phyloP scores from a whole-genome alignment of 2,113 vertebrate species.

The Alethe castanea region DNA sequence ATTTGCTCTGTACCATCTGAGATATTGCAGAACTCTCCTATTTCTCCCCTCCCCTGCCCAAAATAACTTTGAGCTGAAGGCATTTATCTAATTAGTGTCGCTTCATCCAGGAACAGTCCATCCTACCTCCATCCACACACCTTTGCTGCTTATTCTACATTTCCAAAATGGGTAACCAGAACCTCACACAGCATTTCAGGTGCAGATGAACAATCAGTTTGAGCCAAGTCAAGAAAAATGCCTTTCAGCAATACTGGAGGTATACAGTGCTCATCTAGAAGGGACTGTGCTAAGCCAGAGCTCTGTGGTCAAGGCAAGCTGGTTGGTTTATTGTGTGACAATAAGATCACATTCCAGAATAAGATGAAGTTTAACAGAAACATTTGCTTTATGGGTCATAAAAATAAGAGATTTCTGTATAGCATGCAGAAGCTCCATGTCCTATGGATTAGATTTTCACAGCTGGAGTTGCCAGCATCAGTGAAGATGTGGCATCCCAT shows the following conservation, averaged over 20 bases:
- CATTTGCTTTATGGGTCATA: not conserved
- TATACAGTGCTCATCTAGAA: not conserved
- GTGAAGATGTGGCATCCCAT: rapidly evolving
- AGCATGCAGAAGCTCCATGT: not conserved
- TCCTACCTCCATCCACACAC: not conserved
- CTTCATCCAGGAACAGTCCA: not conserved
- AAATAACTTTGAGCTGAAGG: not conserved
- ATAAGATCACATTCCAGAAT: not conserved
- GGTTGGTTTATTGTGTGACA: not conserved
- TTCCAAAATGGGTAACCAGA: not conserved
- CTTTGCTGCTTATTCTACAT: not conserved
- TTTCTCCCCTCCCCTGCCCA: not conserved
- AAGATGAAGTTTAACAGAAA: not conserved
- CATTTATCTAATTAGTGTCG: not conserved
- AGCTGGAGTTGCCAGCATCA: not conserved
- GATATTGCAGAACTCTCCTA: not conserved
- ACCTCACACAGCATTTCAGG: not conserved
- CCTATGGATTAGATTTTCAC: not conserved
- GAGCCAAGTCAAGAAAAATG: not conserved
- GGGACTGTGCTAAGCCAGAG: not conserved
- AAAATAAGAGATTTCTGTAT: not conserved
- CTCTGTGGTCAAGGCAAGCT: not conserved
- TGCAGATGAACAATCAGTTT: not conserved
- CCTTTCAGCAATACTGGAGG: not conserved
- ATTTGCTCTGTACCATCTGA: not conserved